These are phyloP conservation scores for Nebria ingens DNA, from an alignment of 1,140 invertebrate species.

Conservation along the genomic window DNA sequence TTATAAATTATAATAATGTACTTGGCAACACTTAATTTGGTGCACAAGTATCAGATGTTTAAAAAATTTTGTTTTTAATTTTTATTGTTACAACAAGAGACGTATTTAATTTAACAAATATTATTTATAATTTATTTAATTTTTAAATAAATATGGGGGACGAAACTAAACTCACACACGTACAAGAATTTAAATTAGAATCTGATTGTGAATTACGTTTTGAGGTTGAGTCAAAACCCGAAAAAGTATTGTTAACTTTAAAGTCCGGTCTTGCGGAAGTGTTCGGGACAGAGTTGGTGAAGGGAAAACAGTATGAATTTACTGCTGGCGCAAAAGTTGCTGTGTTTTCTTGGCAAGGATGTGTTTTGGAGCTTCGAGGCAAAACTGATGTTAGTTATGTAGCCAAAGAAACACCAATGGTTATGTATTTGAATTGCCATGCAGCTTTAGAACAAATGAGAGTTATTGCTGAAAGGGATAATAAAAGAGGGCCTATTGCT, in stretches of 20 bases:
- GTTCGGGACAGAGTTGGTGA: constrained; percentile 93
- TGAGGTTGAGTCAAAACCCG: constrained; percentile 82
- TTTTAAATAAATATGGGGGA: not conserved
- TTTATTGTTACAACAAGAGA: too few relatives aligned
- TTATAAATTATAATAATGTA: too few relatives aligned
- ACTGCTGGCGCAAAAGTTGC: constrained; percentile 85
- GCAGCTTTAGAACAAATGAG: constrained; percentile 85
- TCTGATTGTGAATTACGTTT: constrained; percentile 82
- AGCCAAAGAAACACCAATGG: constrained; percentile 94
- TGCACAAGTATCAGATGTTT: too few relatives aligned
- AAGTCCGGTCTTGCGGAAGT: constrained; percentile 85
- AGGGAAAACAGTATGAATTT: constrained; percentile 88
- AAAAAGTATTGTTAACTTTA: constrained; percentile 77
- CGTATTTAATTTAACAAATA: too few relatives aligned
- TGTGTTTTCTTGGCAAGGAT: constrained; percentile 94
- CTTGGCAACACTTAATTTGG: too few relatives aligned
- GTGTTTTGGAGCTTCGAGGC: constrained; percentile 70
- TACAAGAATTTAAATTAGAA: constrained; percentile 78
- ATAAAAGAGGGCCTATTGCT: constrained; percentile 64
- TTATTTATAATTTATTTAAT: too few relatives aligned
- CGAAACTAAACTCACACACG: constrained; percentile 24
- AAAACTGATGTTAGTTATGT: constrained; percentile 88
- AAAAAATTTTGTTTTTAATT: too few relatives aligned
- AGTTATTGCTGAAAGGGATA: constrained; percentile 62
- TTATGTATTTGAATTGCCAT: constrained; percentile 91